Evolutionary conservation across 2,888 invertebrate species (phyloP), one percentile per base, ranked within the genome.

Genomic region (Leucoma salicis): DNA sequence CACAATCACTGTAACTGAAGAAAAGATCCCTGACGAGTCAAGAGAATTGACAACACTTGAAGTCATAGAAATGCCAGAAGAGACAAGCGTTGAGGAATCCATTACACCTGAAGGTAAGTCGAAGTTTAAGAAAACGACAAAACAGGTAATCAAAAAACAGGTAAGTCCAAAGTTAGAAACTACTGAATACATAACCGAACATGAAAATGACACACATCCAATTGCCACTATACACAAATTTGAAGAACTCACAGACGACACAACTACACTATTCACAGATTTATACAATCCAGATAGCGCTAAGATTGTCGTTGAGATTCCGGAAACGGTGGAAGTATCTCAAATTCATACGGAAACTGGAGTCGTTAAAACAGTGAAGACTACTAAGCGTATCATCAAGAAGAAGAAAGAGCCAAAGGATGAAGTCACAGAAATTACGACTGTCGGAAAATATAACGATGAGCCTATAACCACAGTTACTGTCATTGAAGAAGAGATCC

Each of bases 51-150:
- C 64, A 37, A 52, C 60, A 0, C 58, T 67, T 1, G 73, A 78
- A 39, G 51, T 53, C 39, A n/a, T 57, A 14, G 66, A 81, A 42
- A 47, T 78, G 2, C 78, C 81, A 2, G 76, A 78, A 47, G 70
- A 86, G 0, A 76, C 68, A 0, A 53, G 45, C 0, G 32, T 62
- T 57, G 75, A 44, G 70, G 80, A 56, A 50, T 54, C 64, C 0
- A 41, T 39, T 12, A 47, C 58, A 14, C 66, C 71, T 15, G 73
- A 75, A 28, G 75, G 74, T 62, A 71, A 60, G 53, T 31, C 53
- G 1, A 66, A 51, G 15, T 75, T 77, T 43, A 73, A 74, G 46
- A 58, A 64, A 40, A 58, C 54, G 8, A 72, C 67, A 18, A 79
- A 74, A 42, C 63, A 66, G 12, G 52, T 67, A 2, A 72, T 64